Evolutionary conservation across 2,888 invertebrate species (phyloP).

Genomic region (Polydrusus cervinus): DNA sequence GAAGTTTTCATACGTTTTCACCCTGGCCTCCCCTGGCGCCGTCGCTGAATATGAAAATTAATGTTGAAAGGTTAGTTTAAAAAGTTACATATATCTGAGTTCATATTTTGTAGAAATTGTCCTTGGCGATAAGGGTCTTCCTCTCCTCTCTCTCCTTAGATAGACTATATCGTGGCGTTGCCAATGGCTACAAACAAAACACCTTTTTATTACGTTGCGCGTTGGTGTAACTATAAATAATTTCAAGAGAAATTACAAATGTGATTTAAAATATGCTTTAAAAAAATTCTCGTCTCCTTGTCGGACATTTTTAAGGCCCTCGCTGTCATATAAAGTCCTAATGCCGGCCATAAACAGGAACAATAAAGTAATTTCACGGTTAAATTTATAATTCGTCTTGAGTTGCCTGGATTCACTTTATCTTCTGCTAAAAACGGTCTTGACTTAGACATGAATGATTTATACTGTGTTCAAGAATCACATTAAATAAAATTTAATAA

Average conservation of each 20-base stretch:
- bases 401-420: slow-evolving; percentile 39
- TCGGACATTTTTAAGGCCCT: slow-evolving; percentile 45
- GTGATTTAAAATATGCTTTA: slow-evolving; percentile 31
- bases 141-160: no score
- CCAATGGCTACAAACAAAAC: background rate
- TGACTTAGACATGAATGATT: slow-evolving; percentile 1
- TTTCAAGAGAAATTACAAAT: slow-evolving; percentile 23
- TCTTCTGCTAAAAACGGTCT: slow-evolving; percentile 30
- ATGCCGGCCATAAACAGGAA: slow-evolving; percentile 57
- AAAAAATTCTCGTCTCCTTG: slow-evolving; percentile 35
- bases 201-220: background rate
- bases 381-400: slow-evolving; percentile 55
- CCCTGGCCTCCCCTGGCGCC: no score
- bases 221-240: slow-evolving; percentile 9
- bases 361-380: slow-evolving; percentile 59
- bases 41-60: no score
- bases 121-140: no score
- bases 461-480: slow-evolving; percentile 20
- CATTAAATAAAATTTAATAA: background rate
- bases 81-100: no score
- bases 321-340: slow-evolving; percentile 51
- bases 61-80: no score
- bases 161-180: no score
- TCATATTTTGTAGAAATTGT: no score
- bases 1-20: no score